Conservation (phyloP, 2,797 vertebrate genomes). For the Melopsittacus undulatus region DNA sequence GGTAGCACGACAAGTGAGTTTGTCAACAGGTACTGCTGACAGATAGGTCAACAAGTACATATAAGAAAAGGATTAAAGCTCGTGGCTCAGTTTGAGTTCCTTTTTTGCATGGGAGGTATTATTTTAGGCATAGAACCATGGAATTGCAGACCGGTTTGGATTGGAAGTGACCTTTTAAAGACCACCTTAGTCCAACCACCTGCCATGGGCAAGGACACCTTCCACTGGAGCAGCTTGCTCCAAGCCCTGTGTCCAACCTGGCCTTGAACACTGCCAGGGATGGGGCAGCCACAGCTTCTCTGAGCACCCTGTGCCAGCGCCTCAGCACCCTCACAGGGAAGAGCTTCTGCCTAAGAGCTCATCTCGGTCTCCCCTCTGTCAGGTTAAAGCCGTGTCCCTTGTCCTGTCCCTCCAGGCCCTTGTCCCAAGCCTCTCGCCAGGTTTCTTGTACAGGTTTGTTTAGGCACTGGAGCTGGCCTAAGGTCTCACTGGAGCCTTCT, state of each 20-base stretch:
- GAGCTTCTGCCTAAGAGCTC: background rate
- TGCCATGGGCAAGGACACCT: background rate
- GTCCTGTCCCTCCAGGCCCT: background rate
- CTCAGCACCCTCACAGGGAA: accelerated
- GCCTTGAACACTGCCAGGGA: too few species aligned
- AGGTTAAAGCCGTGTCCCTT: too few species aligned
- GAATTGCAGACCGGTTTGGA: background rate
- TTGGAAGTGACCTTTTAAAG: background rate
- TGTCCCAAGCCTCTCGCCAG: background rate
- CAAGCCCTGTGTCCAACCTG: too few species aligned
- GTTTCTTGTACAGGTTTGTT: background rate
- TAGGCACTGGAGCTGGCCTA: background rate
- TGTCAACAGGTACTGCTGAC: background rate
- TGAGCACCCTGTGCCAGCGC: too few species aligned
- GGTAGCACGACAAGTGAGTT: background rate
- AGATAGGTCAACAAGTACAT: background rate
- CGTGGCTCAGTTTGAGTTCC: background rate
- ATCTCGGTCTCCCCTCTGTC: background rate
- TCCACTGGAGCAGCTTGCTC: too few species aligned
- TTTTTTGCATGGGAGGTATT: background rate
- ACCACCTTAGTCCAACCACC: background rate
- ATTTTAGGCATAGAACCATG: background rate
- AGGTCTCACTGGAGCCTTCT: background rate
- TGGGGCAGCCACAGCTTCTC: too few species aligned
- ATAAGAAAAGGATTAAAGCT: background rate